These are phyloP conservation scores for Nasua narica DNA, from an alignment of 2,797 vertebrate species.

Conservation along the genomic window DNA sequence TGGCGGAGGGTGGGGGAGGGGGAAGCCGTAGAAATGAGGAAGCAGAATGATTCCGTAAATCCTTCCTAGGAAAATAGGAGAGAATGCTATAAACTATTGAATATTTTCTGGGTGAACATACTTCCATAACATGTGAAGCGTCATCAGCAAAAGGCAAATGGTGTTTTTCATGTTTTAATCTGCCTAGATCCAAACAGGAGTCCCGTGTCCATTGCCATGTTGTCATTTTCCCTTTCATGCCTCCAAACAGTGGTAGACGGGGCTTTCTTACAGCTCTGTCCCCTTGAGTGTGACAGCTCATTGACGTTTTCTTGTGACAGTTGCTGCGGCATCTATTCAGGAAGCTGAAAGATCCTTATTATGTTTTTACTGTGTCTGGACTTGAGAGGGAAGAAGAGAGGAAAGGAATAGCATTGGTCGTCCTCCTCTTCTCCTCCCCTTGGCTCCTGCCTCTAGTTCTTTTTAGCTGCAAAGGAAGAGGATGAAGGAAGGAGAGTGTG, in stretches of 20 bases:
- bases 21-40: not conserved
- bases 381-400: not conserved
- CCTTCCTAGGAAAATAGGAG: not conserved
- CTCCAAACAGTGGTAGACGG: not conserved
- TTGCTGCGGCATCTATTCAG: not conserved
- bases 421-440: not conserved
- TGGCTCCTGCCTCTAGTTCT: not conserved
- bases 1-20: not conserved
- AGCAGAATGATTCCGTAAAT: not conserved
- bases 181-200: not conserved
- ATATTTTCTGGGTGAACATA: not conserved
- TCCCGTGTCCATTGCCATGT: not conserved
- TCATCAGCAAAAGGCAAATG: not conserved
- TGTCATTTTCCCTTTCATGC: not conserved
- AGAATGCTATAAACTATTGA: not conserved
- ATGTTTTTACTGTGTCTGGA: not conserved
- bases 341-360: conserved; percentile 12
- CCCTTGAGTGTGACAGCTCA: not conserved
- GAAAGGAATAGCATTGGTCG: too few relatives aligned
- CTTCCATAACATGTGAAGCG: not conserved
- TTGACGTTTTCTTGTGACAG: not conserved
- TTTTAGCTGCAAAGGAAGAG: not conserved
- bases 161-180: conserved; percentile 28
- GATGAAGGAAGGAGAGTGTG: not conserved
- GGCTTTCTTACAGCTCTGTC: not conserved